phyloP scores from a whole-genome alignment of 1,140 invertebrate species.

The Drosophila repletoides region DNA sequence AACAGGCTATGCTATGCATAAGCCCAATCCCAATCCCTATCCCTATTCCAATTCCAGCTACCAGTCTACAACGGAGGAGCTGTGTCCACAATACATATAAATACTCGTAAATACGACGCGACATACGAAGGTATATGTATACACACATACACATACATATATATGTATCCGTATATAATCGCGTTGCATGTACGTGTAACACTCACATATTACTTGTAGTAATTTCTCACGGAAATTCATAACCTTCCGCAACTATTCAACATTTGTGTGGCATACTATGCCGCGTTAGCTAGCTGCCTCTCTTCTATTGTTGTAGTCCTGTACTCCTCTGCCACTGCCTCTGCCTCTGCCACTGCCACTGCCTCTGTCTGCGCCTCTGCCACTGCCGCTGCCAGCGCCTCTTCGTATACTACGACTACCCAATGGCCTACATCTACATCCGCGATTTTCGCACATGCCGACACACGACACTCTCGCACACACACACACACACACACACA shows the following conservation, averaged over 20 bases:
- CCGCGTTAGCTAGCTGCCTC: conserved; percentile 39
- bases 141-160: background rate
- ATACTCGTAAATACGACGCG: background rate
- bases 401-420: too few species aligned
- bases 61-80: background rate
- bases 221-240: conserved; percentile 81
- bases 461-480: conserved; percentile 37
- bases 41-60: conserved; percentile 28
- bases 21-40: conserved; percentile 26
- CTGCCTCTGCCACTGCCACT: too few species aligned
- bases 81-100: conserved; percentile 16
- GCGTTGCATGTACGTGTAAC: conserved; percentile 48
- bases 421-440: conserved; percentile 79
- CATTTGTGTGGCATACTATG: conserved; percentile 77
- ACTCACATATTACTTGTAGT: conserved; percentile 80
- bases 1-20: conserved; percentile 33
- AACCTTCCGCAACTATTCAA: conserved; percentile 80
- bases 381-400: too few species aligned
- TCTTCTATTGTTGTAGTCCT: conserved; percentile 47
- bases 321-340: too few species aligned
- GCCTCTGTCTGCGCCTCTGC: too few species aligned
- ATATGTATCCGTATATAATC: conserved; percentile 1
- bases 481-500: conserved; percentile 3
- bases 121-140: background rate
- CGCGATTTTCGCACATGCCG: conserved; percentile 68